Evolutionary conservation across 2,888 invertebrate species (phyloP).

Genomic region (Caenorhabditis plicata): DNA sequence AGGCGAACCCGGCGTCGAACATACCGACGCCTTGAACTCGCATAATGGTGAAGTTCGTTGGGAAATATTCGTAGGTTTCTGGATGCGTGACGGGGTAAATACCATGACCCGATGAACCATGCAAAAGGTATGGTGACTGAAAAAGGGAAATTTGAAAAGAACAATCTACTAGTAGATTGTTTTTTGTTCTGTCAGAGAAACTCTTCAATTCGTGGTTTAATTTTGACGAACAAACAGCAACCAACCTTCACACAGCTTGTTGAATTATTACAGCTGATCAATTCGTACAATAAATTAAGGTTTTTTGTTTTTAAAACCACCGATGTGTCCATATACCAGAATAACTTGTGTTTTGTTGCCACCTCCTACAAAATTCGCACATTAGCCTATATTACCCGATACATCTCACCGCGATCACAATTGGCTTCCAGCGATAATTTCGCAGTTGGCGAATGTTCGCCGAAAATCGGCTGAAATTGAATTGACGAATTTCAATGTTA

Average conservation of each 20-base stretch:
- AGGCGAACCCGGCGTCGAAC: constrained; percentile 63
- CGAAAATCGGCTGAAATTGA: constrained; percentile 41
- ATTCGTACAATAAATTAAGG: constrained; percentile 56
- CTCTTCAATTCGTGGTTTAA: too few species aligned
- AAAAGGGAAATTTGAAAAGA: too few species aligned
- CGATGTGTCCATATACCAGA: constrained; percentile 65
- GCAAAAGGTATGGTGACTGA: constrained; percentile 34
- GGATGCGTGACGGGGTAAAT: too few species aligned
- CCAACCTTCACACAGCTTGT: too few species aligned
- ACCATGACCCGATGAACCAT: constrained; percentile 53
- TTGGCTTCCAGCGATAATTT: constrained; percentile 52
- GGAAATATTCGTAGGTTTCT: constrained; percentile 64
- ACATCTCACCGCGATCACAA: constrained; percentile 45
- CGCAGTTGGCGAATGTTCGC: constrained; percentile 11
- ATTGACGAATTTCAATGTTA: constrained; percentile 40
- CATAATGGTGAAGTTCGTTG: constrained; percentile 57
- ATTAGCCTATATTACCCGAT: too few species aligned
- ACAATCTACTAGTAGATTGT: too few species aligned
- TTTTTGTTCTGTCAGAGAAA: too few species aligned
- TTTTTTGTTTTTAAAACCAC: constrained; percentile 57
- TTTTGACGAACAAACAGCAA: too few species aligned
- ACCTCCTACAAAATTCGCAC: too few species aligned
- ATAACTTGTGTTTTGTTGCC: too few species aligned
- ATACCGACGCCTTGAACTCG: constrained; percentile 34
- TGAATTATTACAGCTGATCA: constrained; percentile 46